Percentiles rank a stretch among this genome's conserved stretches.
Conservation (phyloP, 1,140 invertebrate species). For the Periplaneta americana region DNA sequence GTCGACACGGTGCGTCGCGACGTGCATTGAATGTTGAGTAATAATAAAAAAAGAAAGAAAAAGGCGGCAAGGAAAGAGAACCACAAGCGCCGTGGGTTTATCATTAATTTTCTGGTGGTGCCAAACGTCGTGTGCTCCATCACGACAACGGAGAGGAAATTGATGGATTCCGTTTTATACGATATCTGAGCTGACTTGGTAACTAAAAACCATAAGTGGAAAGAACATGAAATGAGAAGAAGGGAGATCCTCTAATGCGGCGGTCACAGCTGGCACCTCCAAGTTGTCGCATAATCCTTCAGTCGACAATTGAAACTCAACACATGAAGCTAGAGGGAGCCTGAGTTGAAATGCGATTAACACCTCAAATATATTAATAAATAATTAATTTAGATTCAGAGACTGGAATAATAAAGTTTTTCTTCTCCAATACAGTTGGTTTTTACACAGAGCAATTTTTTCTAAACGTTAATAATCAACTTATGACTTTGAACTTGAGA, state of each 20-base stretch:
- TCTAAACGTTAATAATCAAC: too few relatives aligned
- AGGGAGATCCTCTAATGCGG: neutral
- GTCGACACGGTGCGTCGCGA: neutral
- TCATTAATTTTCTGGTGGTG: neutral
- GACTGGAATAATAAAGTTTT: too few relatives aligned
- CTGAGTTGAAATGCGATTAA: too few relatives aligned
- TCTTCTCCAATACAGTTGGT: too few relatives aligned
- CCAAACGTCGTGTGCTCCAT: neutral
- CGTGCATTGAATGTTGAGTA: neutral
- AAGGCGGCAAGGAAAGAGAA: neutral
- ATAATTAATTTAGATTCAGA: too few relatives aligned
- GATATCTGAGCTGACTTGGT: neutral
- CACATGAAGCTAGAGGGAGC: too few relatives aligned
- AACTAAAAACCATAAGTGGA: neutral
- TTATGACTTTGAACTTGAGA: too few relatives aligned
- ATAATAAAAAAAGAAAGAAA: neutral
- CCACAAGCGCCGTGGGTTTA: neutral
- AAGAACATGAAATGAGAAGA: neutral
- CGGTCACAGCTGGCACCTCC: neutral
- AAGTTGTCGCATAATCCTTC: too few relatives aligned
- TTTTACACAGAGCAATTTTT: too few relatives aligned
- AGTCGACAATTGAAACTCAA: too few relatives aligned
- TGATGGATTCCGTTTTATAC: neutral
- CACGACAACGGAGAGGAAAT: neutral
- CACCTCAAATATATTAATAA: too few relatives aligned